Base-by-base conservation (phyloP, 1,140 invertebrate species). In the Galleria mellonella region DNA sequence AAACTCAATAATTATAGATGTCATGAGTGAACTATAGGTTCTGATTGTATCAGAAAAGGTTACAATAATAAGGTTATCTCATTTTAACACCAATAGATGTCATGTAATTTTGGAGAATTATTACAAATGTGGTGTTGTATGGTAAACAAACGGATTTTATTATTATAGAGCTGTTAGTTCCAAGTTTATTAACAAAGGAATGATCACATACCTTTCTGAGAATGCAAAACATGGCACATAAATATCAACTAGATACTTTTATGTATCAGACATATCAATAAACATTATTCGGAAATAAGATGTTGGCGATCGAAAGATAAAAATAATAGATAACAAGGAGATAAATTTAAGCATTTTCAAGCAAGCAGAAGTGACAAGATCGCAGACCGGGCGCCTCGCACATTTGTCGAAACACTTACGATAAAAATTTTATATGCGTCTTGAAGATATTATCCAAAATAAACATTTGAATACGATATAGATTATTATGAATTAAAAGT, bases 221-320 rank as follows among this genome's bases (percentile, higher is more conserved):
- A 53, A 83, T 64, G 68, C 71, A 83, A 77, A 82, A 83, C 79
- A 83, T 83, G 37, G 42, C 51, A 44, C 37, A 23, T 23, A 23
- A 6, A 39, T 35, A 29, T 29, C 37, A 27, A 32, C 45, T 66
- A 52, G 12, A 23, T 23, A 23, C 17, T 3, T 23, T 23, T 23
- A 23, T 23, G 2, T 23, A 23, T 23, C 17, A 23, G n/a, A n/a
- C 3, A 17, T 7, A n/a, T 54, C 54, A 65, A 49, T 44, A 60
- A 30, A 59, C 52, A 54, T 66, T 61, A 65, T 66, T 57, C 33
- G 56, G 47, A 68, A 64, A 56, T 60, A 58, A 71, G 68, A 82
- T 79, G 66, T 69, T 62, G 36, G 44, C 61, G 64, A 76, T 66
- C 43, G 36, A 46, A 55, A 54, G 79, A 83, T 82, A 83, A 76